These are phyloP conservation scores for Tachina fera DNA, from an alignment of 2,888 invertebrate species.

Conservation along the genomic window DNA sequence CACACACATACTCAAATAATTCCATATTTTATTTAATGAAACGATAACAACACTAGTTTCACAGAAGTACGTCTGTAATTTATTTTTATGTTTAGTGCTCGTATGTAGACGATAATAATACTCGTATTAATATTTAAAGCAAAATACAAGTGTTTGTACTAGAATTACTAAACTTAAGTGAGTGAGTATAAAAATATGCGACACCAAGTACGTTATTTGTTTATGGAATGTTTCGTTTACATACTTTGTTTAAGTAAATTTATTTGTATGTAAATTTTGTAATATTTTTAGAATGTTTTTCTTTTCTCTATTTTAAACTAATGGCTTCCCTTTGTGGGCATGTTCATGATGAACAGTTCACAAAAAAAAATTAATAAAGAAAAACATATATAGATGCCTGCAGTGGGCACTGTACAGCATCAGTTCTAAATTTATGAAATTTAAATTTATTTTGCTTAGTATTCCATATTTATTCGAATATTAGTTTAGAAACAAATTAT, in stretches of 20 bases:
- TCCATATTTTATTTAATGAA: conserved; percentile 4
- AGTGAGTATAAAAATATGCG: conserved; percentile 36
- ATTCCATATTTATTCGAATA: neutral
- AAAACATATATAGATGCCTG: neutral
- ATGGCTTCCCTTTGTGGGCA: conserved; percentile 34
- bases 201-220: conserved; percentile 28
- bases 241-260: conserved; percentile 43
- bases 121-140: no score
- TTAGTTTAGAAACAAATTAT: neutral
- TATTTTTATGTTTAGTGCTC: conserved; percentile 35
- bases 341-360: neutral
- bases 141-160: conserved; percentile 7
- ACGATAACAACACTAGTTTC: conserved; percentile 28
- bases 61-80: conserved; percentile 21
- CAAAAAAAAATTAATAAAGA: neutral
- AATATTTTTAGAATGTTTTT: conserved; percentile 58
- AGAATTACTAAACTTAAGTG: neutral
- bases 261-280: conserved; percentile 54
- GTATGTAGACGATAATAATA: neutral
- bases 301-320: neutral
- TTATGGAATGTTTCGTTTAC: conserved; percentile 50
- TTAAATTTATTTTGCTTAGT: conserved; percentile 25
- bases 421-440: conserved; percentile 26
- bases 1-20: no score
- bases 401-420: conserved; percentile 1